Evolutionary conservation across 2,888 invertebrate genomes (phyloP).

Genomic region (Bibio marci): DNA sequence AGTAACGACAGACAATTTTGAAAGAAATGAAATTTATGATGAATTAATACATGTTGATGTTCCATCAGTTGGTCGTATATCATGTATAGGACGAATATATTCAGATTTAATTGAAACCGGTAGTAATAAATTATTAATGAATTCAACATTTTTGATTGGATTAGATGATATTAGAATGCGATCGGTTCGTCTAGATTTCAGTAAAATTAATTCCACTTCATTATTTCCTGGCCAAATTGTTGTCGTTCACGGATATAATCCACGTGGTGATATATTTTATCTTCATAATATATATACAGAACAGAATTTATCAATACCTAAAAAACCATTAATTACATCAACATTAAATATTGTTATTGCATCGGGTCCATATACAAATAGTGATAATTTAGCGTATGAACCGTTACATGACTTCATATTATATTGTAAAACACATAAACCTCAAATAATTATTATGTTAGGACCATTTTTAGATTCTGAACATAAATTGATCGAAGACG

Average conservation of each 20-base stretch:
- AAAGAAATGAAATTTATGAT: slow-evolving; percentile 10
- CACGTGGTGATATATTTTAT: slow-evolving; percentile 46
- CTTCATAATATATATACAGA: slow-evolving; percentile 47
- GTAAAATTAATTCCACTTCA: slow-evolving; percentile 26
- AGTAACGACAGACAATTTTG: slow-evolving; percentile 13
- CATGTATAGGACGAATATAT: slow-evolving; percentile 50
- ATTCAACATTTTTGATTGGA: slow-evolving; percentile 53
- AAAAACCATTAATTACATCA: slow-evolving; percentile 26
- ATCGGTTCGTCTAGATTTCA: slow-evolving; percentile 33
- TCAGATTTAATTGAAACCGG: slow-evolving; percentile 37
- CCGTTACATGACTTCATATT: slow-evolving; percentile 61
- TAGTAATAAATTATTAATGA: slow-evolving; percentile 49
- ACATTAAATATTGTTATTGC: slow-evolving; percentile 53
- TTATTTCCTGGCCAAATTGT: slow-evolving; percentile 33
- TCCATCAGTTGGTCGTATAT: slow-evolving; percentile 19
- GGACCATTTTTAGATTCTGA: slow-evolving; percentile 72
- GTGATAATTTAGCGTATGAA: slow-evolving; percentile 59
- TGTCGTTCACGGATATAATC: slow-evolving; percentile 54
- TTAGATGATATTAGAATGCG: slow-evolving; percentile 34
- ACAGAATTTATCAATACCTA: slow-evolving; percentile 28
- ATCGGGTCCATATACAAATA: slow-evolving; percentile 68
- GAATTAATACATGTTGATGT: slow-evolving; percentile 22
- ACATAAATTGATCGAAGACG: slow-evolving; percentile 36
- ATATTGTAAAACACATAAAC: slow-evolving; percentile 46
- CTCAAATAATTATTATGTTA: slow-evolving; percentile 63